Evolutionary conservation across 2,113 vertebrate genomes (phyloP).

Genomic region (Axis porcinus): DNA sequence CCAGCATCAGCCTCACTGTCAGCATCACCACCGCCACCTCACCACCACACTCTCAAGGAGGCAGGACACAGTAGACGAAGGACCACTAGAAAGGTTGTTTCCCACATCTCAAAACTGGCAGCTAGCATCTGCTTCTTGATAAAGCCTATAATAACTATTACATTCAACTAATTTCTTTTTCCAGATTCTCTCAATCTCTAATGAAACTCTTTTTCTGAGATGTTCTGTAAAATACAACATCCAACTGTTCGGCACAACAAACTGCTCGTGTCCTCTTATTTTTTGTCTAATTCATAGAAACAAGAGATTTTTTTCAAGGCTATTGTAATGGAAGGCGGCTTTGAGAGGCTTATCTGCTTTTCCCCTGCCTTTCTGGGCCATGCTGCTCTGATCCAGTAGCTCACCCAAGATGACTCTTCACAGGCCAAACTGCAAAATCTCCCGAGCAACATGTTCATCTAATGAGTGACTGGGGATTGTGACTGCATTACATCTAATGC

Average conservation of each 20-base stretch:
- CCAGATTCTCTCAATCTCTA: conserved; percentile 37
- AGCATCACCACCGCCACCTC: not conserved
- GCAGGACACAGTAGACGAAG: not conserved
- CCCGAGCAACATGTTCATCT: not conserved
- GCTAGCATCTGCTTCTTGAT: not conserved
- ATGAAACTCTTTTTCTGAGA: conserved; percentile 33
- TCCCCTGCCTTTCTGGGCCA: not conserved
- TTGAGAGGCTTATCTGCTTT: conserved; percentile 7
- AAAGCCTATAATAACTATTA: not conserved
- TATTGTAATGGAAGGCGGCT: conserved; percentile 26
- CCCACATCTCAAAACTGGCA: not conserved
- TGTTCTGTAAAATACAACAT: conserved; percentile 18
- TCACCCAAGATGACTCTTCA: conserved; percentile 45
- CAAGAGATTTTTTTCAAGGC: not conserved
- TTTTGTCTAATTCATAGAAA: conserved; percentile 32
- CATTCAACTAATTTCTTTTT: conserved; percentile 34
- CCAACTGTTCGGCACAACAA: not conserved
- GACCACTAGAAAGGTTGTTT: not conserved
- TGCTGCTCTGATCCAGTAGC: conserved; percentile 7
- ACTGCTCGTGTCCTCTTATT: conserved; percentile 13
- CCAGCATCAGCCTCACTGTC: not conserved
- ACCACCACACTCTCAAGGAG: not conserved
- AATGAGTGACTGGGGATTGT: conserved; percentile 17
- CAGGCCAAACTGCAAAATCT: conserved; percentile 5
- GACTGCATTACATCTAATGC: conserved; percentile 12